These are phyloP conservation scores for Trissolcus basalis DNA, from an alignment of 1,140 invertebrate genomes.

Conservation along the genomic window DNA sequence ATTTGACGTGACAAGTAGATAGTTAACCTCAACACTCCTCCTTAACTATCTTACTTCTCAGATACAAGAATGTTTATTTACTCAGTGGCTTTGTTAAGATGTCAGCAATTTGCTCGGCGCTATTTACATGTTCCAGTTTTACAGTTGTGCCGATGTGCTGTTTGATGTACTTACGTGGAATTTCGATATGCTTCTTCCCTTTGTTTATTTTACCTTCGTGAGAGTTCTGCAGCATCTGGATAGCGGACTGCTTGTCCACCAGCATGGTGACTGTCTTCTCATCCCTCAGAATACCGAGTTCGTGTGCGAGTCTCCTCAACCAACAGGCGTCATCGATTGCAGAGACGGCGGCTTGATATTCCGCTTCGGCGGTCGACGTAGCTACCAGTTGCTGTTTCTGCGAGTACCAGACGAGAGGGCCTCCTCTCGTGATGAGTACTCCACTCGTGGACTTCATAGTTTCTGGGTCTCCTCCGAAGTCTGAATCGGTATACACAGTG, in stretches of 20 bases:
- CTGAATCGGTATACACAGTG: not conserved
- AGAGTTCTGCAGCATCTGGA: not conserved
- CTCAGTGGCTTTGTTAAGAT: not conserved
- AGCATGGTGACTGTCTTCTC: not conserved
- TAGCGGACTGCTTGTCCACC: not conserved
- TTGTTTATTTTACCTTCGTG: not conserved
- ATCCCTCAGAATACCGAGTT: not conserved
- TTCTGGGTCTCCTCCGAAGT: not conserved
- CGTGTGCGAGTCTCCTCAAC: not conserved
- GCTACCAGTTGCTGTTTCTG: conserved; percentile 2
- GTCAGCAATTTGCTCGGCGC: not conserved
- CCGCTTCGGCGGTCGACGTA: conserved; percentile 1
- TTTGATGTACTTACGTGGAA: not conserved
- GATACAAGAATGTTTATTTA: not conserved
- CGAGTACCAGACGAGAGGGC: not conserved
- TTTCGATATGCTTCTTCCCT: conserved; percentile 2
- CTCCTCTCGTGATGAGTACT: conserved; percentile 1
- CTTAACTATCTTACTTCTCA: not conserved
- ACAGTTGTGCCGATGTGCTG: not conserved
- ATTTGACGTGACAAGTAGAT: not conserved
- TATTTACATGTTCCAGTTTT: not conserved
- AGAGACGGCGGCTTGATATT: not conserved
- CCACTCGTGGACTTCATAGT: not conserved
- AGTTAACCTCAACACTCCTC: conserved; percentile 1
- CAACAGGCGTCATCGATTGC: not conserved